Base-by-base conservation (phyloP, 2,797 vertebrate species). In the Hylomyscus alleni region DNA sequence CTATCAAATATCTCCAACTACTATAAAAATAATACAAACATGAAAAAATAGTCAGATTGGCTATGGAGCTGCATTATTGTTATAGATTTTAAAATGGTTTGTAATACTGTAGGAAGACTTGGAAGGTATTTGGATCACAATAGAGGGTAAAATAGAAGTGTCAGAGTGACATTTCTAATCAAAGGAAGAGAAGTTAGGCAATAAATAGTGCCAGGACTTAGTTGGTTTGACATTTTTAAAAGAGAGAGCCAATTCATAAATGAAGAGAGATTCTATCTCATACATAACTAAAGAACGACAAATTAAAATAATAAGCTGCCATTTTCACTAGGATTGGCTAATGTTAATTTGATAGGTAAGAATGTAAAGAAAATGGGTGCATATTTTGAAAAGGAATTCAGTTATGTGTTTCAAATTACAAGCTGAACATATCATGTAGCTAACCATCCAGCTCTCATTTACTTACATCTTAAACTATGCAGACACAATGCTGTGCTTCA, bases 241-340 rank as follows among this genome's bases (percentile, higher is more conserved):
- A 81, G 26, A 50, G 37, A 87, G 19, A 50, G n/a, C n/a, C 72
- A 83, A 69, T 60, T 78, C 94, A 72, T 40, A 52, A 85, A 85
- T 58, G 60, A 92, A 69, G 89, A 54, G 9, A 50, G 6, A 19
- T 77, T 95, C 86, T 92, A 89, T 87, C 17, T 81, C 6, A 77
- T 11, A 82, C 3, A 7, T 50, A 58, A 87, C 47, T 56, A 76
- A 82, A 83, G 22, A 90, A 90, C 56, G 31, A 47, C 15, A 95
- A 94, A 56, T 91, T 93, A 37, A 86, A 83, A n/a, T 44, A 93
- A 90, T 60, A 84, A 90, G 88, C 88, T 90, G 19, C 12, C 58
- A 47, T 81, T 97, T 89, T 14, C 34, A 78, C 37, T 29, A 87
- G n/a, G 58, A 29, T 83, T 91, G 34, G 47, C 24, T 67, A 37